Conservation (phyloP, 2,113 vertebrate species). For the Rhinogobius similis region DNA sequence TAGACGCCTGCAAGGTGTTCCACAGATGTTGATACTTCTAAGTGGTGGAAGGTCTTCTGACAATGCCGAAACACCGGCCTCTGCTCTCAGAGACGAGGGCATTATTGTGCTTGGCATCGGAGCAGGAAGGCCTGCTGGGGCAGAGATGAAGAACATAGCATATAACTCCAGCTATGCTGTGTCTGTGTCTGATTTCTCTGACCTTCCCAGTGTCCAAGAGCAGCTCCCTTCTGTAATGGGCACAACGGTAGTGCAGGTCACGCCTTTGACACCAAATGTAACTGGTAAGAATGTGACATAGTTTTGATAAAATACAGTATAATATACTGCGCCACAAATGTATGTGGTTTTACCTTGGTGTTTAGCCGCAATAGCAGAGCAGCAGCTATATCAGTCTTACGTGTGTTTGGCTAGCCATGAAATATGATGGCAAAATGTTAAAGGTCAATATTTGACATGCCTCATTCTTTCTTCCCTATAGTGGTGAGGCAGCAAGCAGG, state of each 20-base stretch:
- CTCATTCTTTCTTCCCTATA: not conserved
- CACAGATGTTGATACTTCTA: slow-evolving; percentile 73
- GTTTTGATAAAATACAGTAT: not conserved
- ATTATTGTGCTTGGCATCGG: slow-evolving; percentile 32
- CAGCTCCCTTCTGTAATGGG: slow-evolving; percentile 11
- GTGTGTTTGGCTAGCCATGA: not conserved
- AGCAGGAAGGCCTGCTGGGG: slow-evolving; percentile 48
- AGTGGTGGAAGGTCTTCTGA: slow-evolving; percentile 42
- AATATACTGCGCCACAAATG: no score
- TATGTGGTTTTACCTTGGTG: no score
- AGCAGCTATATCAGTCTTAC: not conserved
- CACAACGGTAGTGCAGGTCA: not conserved
- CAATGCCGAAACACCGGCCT: slow-evolving; percentile 25
- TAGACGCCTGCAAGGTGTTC: slow-evolving; percentile 75
- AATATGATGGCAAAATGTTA: not conserved
- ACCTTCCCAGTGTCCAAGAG: slow-evolving; percentile 40
- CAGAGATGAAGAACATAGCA: slow-evolving; percentile 31
- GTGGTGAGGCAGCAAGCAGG: not conserved
- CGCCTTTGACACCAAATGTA: slow-evolving; percentile 2
- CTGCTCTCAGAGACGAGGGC: slow-evolving; percentile 38
- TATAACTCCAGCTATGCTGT: slow-evolving; percentile 18
- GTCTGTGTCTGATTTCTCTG: slow-evolving; percentile 64
- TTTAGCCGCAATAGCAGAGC: not conserved
- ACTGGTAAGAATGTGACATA: slow-evolving; percentile 2
- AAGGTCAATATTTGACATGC: not conserved